Percentiles rank a stretch among this genome's conserved stretches.
These are phyloP conservation scores for Eretmocerus hayati DNA, from an alignment of 2,888 invertebrate genomes.

Conservation along the genomic window DNA sequence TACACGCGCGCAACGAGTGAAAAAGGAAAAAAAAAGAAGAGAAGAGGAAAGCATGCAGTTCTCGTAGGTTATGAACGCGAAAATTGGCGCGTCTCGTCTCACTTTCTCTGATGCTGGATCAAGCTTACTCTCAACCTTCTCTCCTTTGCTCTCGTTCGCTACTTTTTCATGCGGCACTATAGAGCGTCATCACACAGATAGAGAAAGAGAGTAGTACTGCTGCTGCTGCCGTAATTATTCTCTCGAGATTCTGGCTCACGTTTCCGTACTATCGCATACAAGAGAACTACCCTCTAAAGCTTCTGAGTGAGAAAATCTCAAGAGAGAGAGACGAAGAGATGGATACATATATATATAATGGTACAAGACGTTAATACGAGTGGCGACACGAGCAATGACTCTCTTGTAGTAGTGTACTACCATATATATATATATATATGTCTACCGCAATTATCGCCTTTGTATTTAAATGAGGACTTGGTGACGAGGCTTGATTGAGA, in stretches of 20 bases:
- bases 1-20: neutral
- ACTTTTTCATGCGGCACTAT: slow-evolving; percentile 15
- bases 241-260: slow-evolving; percentile 24
- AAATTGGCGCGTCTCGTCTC: neutral
- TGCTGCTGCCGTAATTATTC: slow-evolving; percentile 25
- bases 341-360: neutral
- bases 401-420: too few species aligned
- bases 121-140: slow-evolving; percentile 2
- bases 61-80: neutral
- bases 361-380: slow-evolving; percentile 18
- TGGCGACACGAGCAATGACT: slow-evolving; percentile 15
- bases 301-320: neutral
- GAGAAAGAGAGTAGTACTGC: too few species aligned
- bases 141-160: slow-evolving; percentile 4
- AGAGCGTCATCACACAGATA: too few species aligned
- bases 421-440: neutral
- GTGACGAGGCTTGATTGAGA: too few species aligned
- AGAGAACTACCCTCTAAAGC: slow-evolving; percentile 6
- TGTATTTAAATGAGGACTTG: slow-evolving; percentile 18
- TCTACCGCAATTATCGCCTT: slow-evolving; percentile 18
- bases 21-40: neutral
- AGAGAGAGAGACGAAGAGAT: neutral
- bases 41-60: neutral
- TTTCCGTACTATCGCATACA: too few species aligned
- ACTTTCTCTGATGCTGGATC: neutral